A percentile compares a stretch with the other conserved stretches of the same genome.
Evolutionary conservation across 1,140 invertebrate species (phyloP).

Genomic region (Drosophila nannoptera): DNA sequence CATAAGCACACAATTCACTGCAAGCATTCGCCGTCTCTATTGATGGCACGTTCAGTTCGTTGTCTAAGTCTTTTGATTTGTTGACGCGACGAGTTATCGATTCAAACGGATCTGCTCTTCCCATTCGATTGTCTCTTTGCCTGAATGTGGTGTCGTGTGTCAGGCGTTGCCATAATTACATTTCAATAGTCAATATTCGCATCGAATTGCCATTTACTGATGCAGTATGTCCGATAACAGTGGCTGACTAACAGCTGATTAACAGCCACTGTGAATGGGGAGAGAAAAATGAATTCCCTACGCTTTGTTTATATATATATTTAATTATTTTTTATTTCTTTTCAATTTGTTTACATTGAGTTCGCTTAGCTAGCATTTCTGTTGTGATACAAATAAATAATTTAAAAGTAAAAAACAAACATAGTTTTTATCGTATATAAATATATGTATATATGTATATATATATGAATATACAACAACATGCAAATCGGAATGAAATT

Average conservation of each 20-base stretch:
- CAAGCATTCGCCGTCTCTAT: slow-evolving; percentile 5
- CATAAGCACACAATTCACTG: slow-evolving; percentile 13
- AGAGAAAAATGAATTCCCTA: too few relatives aligned
- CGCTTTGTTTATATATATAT: too few relatives aligned
- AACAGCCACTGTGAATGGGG: too few relatives aligned
- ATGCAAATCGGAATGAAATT: slow-evolving; percentile 31
- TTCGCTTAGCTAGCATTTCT: slow-evolving; percentile 34
- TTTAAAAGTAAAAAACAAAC: slow-evolving; percentile 74
- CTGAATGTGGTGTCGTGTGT: slow-evolving; percentile 56
- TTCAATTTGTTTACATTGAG: slow-evolving; percentile 30
- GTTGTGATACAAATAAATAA: slow-evolving; percentile 56
- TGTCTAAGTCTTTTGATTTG: slow-evolving; percentile 32
- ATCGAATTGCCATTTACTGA: slow-evolving; percentile 53
- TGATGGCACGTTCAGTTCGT: slow-evolving; percentile 49
- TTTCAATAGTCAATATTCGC: slow-evolving; percentile 66
- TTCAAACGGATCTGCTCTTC: not conserved
- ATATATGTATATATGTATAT: too few relatives aligned
- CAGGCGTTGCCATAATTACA: slow-evolving; percentile 70
- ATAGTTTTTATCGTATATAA: slow-evolving; percentile 41
- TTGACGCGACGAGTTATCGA: not conserved
- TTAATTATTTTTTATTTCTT: slow-evolving; percentile 27
- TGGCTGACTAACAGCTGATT: slow-evolving; percentile 46
- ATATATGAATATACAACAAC: slow-evolving; percentile 46
- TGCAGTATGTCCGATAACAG: slow-evolving; percentile 51
- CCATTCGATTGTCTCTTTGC: slow-evolving; percentile 9